These are phyloP conservation scores for Polymixis lichenea DNA, from an alignment of 2,888 invertebrate species.

Conservation along the genomic window DNA sequence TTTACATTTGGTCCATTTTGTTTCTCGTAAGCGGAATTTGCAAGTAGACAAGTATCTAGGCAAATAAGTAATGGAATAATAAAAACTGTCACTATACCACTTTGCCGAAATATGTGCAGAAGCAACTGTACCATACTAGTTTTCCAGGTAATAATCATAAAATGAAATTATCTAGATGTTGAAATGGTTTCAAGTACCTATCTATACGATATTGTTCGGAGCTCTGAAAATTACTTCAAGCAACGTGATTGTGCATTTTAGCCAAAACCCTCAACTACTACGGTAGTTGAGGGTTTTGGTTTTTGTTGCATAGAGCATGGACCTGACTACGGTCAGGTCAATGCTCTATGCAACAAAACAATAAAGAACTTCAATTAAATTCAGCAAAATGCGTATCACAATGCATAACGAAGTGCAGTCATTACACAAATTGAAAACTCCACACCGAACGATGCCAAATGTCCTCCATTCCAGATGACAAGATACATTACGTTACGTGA, in stretches of 20 bases:
- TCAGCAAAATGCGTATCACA: constrained; percentile 33
- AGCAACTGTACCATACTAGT: constrained; percentile 21
- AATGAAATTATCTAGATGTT: constrained; percentile 42
- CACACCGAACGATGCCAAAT: constrained; percentile 46
- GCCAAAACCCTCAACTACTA: constrained; percentile 1
- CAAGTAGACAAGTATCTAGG: constrained; percentile 7
- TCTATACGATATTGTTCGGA: constrained; percentile 23
- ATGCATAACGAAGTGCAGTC: constrained; percentile 41
- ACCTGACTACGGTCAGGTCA: too few species aligned
- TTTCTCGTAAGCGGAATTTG: constrained; percentile 32
- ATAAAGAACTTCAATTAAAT: constrained; percentile 27
- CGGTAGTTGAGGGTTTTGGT: too few species aligned
- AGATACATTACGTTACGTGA: constrained; percentile 32
- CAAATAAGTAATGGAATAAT: constrained; percentile 19
- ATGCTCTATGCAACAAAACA: constrained; percentile 6
- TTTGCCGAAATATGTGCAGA: constrained; percentile 2
- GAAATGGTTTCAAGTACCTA: constrained; percentile 12
- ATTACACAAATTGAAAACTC: constrained; percentile 61
- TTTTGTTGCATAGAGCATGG: too few species aligned
- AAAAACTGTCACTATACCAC: constrained; percentile 28
- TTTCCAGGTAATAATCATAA: constrained; percentile 24
- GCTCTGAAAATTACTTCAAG: constrained; percentile 14
- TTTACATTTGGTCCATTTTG: constrained; percentile 55
- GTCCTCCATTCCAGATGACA: constrained; percentile 43
- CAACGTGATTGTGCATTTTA: not conserved